These are phyloP conservation scores for Prunella strophiata DNA, from an alignment of 2,797 vertebrate species.

Conservation along the genomic window DNA sequence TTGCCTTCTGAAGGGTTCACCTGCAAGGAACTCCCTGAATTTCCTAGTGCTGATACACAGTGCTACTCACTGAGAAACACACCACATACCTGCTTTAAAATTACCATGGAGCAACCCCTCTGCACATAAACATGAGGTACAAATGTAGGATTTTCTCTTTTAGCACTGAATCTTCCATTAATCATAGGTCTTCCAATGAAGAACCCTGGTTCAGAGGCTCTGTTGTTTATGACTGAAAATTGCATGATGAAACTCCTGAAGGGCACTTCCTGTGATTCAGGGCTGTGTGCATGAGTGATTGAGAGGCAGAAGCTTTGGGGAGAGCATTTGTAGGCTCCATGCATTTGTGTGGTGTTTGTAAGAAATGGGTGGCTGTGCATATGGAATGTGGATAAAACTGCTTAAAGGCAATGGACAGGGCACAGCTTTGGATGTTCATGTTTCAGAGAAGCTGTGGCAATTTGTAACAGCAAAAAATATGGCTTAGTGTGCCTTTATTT, in stretches of 20 bases:
- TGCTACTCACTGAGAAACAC: neutral
- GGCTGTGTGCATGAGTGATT: neutral
- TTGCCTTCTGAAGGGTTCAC: neutral
- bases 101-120: neutral
- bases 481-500: neutral
- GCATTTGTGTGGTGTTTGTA: neutral
- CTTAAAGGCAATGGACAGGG: neutral
- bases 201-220: neutral
- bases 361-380: neutral
- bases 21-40: neutral
- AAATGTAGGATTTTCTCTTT: neutral
- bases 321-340: neutral
- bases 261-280: neutral
- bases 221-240: neutral
- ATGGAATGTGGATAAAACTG: neutral
- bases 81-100: neutral
- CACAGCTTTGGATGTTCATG: neutral
- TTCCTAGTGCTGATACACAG: neutral
- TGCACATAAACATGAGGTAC: neutral
- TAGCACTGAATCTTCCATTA: neutral
- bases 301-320: neutral
- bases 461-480: neutral
- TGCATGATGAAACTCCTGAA: neutral
- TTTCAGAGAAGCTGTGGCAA: neutral
- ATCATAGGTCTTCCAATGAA: neutral